Evolutionary conservation across 2,888 invertebrate genomes (phyloP), one percentile per base, ranked within the genome.

Genomic region (Nomada goodeniana): DNA sequence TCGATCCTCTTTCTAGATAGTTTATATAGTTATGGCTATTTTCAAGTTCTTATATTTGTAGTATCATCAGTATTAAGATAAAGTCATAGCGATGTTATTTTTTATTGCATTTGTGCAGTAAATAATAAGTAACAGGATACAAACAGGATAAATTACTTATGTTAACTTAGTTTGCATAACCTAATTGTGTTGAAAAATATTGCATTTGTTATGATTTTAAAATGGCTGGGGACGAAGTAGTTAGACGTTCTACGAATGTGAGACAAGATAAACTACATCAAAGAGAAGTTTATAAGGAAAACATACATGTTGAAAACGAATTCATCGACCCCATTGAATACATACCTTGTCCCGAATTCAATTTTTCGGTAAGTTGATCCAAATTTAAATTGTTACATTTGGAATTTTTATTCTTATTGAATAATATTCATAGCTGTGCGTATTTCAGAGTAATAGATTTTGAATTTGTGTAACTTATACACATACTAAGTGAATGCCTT

Each of bases 141-240:
- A 44, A 23, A 59, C 20, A 26, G 11, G 23, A 23, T 69, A 69
- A 63, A 52, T 64, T 15, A 59, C 10, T 5, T 23, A 13, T 42
- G 29, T 44, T 13, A 5, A 15, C 29, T 9, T 23, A 18, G 13
- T 3, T 64, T 50, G 11, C 4, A 50, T 57, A 77, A 52, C 47
- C 50, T 47, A 64, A 20, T 68, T 50, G 59, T 59, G 11, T 47
- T 53, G 26, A 44, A 70, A 26, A 71, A 29, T 29, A 47, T 77
- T 68, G 36, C 29, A 60, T 65, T 78, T 67, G 26, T 50, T 65
- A 60, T 29, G 55, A 67, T 70, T 73, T 11, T 63, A 85, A 86
- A 86, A 93, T 93, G 93, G 92, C 93, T 74, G 92, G 90, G 71
- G 91, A 93, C 68, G 91, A 91, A 84, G 89, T 90, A 67, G 84